Base-by-base conservation (phyloP, 2,797 vertebrate species). In the Galago senegalensis region DNA sequence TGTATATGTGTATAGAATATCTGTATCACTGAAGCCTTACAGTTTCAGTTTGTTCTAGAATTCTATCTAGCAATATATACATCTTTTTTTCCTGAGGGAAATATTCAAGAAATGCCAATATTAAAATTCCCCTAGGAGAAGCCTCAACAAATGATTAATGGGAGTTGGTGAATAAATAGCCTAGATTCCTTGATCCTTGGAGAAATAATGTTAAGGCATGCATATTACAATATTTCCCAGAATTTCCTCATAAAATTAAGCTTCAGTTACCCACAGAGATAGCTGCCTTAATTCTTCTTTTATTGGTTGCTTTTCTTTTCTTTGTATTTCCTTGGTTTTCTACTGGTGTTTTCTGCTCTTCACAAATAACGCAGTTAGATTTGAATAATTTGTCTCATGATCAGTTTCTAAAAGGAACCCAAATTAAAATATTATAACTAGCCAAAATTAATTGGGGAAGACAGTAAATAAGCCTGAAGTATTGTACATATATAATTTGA, bases 351-450 rank as follows among this genome's bases (percentile, higher is more conserved):
- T 90, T 49, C 79, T 92, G 27, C 25, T 79, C 31, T 97, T 95
- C 81, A 73, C 76, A 87, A 76, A 92, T 23, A 92, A 95, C 91
- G 37, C 49, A 91, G 60, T 80, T 91, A 79, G 12, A 40, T n/a
- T 83, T 95, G 63, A 91, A 87, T 95, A 77, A 79, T 82, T 82
- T 88, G 17, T 87, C 58, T 86, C 13, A 60, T 86, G 27, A 29
- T 83, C 37, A 92, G 72, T 81, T 73, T 88, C n/a, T 46, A 43
- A 97, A 53, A 53, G 31, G 10, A 93, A 85, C 73, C 46, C 49
- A 93, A 82, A 94, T 97, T 75, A 91, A 95, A 60, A 93, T n/a
- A 89, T 43, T 83, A 56, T 83, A 96, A 94, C 37, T 92, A 93
- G 85, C 20, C n/a, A 90, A 73, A 96, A 92, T 90, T 82, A 77